Evolutionary conservation across 1,140 invertebrate genomes (phyloP).

Genomic region (Oryzaephilus surinamensis): DNA sequence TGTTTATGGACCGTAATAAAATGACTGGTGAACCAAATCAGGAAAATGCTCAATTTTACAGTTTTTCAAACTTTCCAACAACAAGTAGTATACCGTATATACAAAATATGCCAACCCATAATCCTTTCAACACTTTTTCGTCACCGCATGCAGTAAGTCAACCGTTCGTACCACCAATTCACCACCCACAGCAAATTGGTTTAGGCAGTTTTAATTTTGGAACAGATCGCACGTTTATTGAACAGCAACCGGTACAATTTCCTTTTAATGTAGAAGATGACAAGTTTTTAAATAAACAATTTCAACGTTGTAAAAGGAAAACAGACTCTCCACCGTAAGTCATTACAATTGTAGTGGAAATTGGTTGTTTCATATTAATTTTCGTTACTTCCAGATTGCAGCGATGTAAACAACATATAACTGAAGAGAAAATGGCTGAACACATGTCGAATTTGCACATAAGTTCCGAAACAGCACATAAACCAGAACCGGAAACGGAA

Average conservation of each 20-base stretch:
- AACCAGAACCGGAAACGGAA: slow-evolving; percentile 22
- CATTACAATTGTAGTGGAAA: background rate
- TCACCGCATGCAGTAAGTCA: background rate
- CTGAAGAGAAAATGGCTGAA: slow-evolving; percentile 69
- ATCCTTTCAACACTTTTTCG: background rate
- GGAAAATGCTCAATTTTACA: slow-evolving; percentile 18
- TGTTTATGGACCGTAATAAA: no score
- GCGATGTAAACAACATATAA: slow-evolving; percentile 63
- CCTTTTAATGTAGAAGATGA: slow-evolving; percentile 10
- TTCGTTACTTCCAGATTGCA: slow-evolving; percentile 20
- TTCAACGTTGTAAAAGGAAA: slow-evolving; percentile 24
- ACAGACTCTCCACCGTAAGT: slow-evolving; percentile 30
- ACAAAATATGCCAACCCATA: slow-evolving; percentile 6
- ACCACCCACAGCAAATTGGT: slow-evolving; percentile 5
- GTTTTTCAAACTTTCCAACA: background rate
- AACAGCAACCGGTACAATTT: slow-evolving; percentile 14
- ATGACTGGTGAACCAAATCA: slow-evolving; percentile 31
- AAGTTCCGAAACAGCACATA: slow-evolving; percentile 33
- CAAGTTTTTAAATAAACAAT: background rate
- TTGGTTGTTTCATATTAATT: background rate
- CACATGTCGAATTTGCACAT: slow-evolving; percentile 63
- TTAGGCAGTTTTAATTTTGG: slow-evolving; percentile 18
- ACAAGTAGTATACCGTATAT: slow-evolving; percentile 10
- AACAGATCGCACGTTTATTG: background rate
- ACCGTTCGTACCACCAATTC: background rate